phyloP scores from a whole-genome alignment of 1,140 invertebrate genomes.

The Lepidotrigona ventralis region DNA sequence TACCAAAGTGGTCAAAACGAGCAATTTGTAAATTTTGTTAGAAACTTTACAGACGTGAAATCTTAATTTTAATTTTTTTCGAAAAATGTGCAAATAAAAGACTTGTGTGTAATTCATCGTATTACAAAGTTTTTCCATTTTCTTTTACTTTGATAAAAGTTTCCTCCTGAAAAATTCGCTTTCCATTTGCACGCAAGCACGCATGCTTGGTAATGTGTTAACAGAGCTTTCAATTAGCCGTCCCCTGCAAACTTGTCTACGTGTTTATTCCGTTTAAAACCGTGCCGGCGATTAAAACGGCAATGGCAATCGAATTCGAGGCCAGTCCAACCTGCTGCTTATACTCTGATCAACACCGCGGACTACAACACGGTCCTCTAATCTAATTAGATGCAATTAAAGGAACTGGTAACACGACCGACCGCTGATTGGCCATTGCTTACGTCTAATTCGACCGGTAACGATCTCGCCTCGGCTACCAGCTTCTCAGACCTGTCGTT shows the following conservation, averaged over 20 bases:
- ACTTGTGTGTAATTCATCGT: no score
- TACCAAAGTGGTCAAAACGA: no score
- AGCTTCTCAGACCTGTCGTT: not conserved
- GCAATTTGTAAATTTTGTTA: no score
- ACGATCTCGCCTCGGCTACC: not conserved
- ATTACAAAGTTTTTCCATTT: no score
- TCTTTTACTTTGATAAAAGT: no score
- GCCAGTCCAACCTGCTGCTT: slow-evolving; percentile 22
- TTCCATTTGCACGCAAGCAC: no score
- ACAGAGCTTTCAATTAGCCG: slow-evolving; percentile 40
- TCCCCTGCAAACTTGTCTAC: not conserved
- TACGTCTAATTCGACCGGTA: slow-evolving; percentile 28
- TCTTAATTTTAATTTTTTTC: no score
- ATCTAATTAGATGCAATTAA: slow-evolving; percentile 71
- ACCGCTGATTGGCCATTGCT: slow-evolving; percentile 28
- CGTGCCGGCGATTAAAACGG: slow-evolving; percentile 37
- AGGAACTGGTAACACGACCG: slow-evolving; percentile 46
- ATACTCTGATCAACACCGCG: slow-evolving; percentile 48
- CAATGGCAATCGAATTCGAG: slow-evolving; percentile 33
- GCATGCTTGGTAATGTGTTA: no score
- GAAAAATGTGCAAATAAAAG: no score
- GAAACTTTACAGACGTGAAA: no score
- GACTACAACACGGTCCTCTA: slow-evolving; percentile 54
- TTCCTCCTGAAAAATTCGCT: no score
- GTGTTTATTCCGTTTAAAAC: not conserved